Conservation (phyloP, 2,888 invertebrate genomes). For the Drosophila rellima region DNA sequence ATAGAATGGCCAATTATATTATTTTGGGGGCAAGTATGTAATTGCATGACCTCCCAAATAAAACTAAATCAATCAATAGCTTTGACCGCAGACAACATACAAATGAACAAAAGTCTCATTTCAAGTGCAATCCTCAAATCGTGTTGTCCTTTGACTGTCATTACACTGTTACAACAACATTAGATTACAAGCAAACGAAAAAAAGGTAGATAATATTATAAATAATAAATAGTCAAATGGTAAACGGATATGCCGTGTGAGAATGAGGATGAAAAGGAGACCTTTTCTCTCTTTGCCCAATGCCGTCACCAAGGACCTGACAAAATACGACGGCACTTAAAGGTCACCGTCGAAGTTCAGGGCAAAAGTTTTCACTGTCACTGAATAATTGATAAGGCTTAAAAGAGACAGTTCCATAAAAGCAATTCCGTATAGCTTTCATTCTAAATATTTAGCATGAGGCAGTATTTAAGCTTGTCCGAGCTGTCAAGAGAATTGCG, state of each 20-base stretch:
- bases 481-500: slow-evolving; percentile 43
- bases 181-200: slow-evolving; percentile 13
- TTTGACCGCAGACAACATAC: slow-evolving; percentile 13
- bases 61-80: slow-evolving; percentile 44
- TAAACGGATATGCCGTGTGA: slow-evolving; percentile 25
- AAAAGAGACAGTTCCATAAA: slow-evolving; percentile 41
- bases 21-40: slow-evolving; percentile 2
- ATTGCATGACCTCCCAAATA: slow-evolving; percentile 4
- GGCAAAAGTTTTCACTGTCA: slow-evolving; percentile 61
- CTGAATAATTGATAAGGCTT: slow-evolving; percentile 73
- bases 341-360: slow-evolving; percentile 72
- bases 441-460: slow-evolving; percentile 4
- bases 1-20: slow-evolving; percentile 1
- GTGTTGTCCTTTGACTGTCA: slow-evolving; percentile 36
- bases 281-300: slow-evolving; percentile 9
- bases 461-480: slow-evolving; percentile 5
- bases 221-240: slow-evolving; percentile 50
- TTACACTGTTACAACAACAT: slow-evolving; percentile 18
- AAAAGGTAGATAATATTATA: slow-evolving; percentile 33
- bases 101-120: neutral
- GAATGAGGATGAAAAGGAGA: neutral
- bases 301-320: slow-evolving; percentile 37
- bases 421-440: slow-evolving; percentile 7
- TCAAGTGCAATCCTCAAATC: slow-evolving; percentile 29
- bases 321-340: slow-evolving; percentile 32